Conservation (phyloP, 2,888 invertebrate genomes). For the Venustoraphidia nigricollis region DNA sequence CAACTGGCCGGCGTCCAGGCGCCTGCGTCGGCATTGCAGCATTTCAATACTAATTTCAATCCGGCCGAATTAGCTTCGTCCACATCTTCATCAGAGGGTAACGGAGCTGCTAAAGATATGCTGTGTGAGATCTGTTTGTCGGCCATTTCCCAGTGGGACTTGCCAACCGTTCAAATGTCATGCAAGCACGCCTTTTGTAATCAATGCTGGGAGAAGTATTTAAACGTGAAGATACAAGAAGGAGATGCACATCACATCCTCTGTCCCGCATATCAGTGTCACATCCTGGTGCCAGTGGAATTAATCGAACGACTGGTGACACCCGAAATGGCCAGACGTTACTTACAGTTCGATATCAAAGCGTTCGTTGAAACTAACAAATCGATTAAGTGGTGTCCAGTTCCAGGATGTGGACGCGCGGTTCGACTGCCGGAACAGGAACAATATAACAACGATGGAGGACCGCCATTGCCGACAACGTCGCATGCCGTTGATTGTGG, state of each 20-base stretch:
- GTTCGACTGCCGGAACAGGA: constrained; percentile 43
- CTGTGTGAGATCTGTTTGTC: constrained; percentile 46
- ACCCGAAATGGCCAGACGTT: constrained; percentile 45
- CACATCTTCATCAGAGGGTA: neutral
- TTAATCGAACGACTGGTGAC: constrained; percentile 49
- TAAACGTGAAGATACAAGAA: constrained; percentile 46
- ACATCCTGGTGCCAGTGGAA: constrained; percentile 45
- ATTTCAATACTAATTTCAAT: constrained; percentile 21
- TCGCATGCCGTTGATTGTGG: constrained; percentile 53
- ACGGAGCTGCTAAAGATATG: constrained; percentile 11
- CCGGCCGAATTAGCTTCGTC: constrained; percentile 25
- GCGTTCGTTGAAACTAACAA: constrained; percentile 56
- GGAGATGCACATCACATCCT: constrained; percentile 48
- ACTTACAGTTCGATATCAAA: constrained; percentile 53
- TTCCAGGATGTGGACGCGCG: constrained; percentile 48
- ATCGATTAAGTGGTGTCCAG: constrained; percentile 54
- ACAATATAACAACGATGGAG: constrained; percentile 16
- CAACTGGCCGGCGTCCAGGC: constrained; percentile 48
- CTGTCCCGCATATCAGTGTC: constrained; percentile 48
- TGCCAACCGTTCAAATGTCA: constrained; percentile 35
- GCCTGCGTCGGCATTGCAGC: constrained; percentile 33
- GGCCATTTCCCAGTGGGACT: constrained; percentile 30
- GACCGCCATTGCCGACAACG: constrained; percentile 23
- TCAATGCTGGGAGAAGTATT: constrained; percentile 47
- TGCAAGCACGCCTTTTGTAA: constrained; percentile 49